Evolutionary conservation across 2,797 vertebrate species (phyloP).

Genomic region (Sternarchorhynchus goeldii): DNA sequence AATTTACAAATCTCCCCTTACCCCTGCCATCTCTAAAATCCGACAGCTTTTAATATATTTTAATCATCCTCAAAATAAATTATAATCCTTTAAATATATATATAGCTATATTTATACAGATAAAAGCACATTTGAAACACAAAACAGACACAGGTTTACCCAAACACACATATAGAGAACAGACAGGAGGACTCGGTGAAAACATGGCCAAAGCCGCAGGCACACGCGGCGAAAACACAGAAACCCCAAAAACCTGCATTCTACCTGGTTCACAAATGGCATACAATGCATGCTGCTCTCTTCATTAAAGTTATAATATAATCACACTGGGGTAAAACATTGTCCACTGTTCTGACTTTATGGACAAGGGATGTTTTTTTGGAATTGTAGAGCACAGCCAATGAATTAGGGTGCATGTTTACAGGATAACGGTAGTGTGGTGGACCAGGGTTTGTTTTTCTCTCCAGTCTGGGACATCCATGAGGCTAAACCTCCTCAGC

Average conservation of each 20-base stretch:
- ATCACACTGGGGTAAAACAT: background rate
- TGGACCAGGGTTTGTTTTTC: background rate
- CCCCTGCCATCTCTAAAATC: slow-evolving; percentile 31
- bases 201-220: background rate
- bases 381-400: too few relatives aligned
- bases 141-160: slow-evolving; percentile 46
- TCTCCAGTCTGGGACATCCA: background rate
- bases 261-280: background rate
- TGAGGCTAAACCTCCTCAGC: slow-evolving; percentile 87
- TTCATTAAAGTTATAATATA: background rate
- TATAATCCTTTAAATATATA: slow-evolving; percentile 58
- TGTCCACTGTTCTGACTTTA: background rate
- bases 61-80: slow-evolving; percentile 58
- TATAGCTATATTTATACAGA: slow-evolving; percentile 44
- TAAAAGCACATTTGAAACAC: slow-evolving; percentile 29
- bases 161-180: slow-evolving; percentile 46
- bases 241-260: background rate
- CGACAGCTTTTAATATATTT: slow-evolving; percentile 56
- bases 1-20: background rate
- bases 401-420: slow-evolving; percentile 31
- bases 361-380: background rate
- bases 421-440: slow-evolving; percentile 40
- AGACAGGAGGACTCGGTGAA: slow-evolving; percentile 29
- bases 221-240: slow-evolving; percentile 5
- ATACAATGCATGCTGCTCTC: background rate